phyloP scores from a whole-genome alignment of 2,113 vertebrate species.

The Zapus hudsonius region DNA sequence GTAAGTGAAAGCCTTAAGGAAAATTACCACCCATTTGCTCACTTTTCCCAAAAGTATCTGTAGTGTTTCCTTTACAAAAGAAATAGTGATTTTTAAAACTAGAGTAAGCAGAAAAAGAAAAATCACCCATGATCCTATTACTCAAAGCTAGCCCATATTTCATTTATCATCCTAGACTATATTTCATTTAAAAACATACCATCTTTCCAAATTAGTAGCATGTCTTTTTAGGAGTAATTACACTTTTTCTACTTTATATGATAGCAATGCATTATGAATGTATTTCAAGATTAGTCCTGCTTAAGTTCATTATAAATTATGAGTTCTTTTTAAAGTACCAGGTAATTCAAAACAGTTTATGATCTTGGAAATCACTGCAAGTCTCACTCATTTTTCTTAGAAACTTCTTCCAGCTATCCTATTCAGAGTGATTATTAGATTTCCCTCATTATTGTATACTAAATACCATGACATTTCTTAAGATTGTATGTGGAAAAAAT shows the following conservation, averaged over 20 bases:
- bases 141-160: background rate
- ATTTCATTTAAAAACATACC: conserved; percentile 51
- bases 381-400: conserved; percentile 18
- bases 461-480: conserved; percentile 14
- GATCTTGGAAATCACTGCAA: background rate
- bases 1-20: conserved; percentile 85
- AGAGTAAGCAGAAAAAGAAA: conserved; percentile 14
- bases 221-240: background rate
- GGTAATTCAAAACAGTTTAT: conserved; percentile 33
- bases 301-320: background rate
- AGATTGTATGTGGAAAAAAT: background rate
- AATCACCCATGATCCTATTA: background rate
- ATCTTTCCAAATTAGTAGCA: background rate
- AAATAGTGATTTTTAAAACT: conserved; percentile 15
- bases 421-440: background rate
- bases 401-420: conserved; percentile 34
- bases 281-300: background rate
- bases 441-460: conserved; percentile 21
- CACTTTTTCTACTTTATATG: background rate
- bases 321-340: conserved; percentile 37
- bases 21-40: conserved; percentile 13
- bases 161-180: background rate
- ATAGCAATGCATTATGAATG: conserved; percentile 28
- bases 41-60: conserved; percentile 15
- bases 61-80: conserved; percentile 33